These are phyloP conservation scores for Tamias sibiricus DNA, from an alignment of 2,113 vertebrate genomes.

Conservation along the genomic window DNA sequence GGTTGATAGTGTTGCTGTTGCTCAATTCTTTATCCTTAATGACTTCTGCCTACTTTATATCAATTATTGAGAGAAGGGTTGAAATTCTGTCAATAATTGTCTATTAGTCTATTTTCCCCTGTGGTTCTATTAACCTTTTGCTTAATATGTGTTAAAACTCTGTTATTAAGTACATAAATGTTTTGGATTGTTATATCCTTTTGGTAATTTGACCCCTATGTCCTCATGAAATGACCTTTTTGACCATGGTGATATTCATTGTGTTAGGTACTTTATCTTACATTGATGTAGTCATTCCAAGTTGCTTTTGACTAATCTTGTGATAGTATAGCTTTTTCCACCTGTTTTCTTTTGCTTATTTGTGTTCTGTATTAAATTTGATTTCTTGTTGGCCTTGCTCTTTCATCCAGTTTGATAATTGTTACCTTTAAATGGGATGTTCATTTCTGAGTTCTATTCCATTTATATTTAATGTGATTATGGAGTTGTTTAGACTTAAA, in stretches of 20 bases:
- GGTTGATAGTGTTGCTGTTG: neutral
- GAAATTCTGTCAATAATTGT: neutral
- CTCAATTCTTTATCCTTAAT: neutral
- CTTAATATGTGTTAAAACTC: neutral
- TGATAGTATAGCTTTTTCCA: neutral
- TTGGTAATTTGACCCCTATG: neutral
- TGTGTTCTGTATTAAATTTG: neutral
- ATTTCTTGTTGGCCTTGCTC: neutral
- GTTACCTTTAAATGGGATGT: neutral
- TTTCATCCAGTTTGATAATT: neutral
- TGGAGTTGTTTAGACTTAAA: neutral
- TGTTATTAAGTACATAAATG: neutral
- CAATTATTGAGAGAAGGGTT: neutral
- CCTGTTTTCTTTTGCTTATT: neutral
- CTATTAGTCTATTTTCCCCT: neutral
- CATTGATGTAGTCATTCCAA: neutral
- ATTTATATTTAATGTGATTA: neutral
- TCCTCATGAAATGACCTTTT: neutral
- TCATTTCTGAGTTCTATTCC: neutral
- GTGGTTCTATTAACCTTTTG: neutral
- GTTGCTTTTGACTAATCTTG: neutral
- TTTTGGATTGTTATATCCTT: neutral
- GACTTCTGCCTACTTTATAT: neutral
- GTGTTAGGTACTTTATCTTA: neutral
- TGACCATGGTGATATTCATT: neutral